Evolutionary conservation across 2,888 invertebrate genomes (phyloP).

Genomic region (Aporophyla lueneburgensis): DNA sequence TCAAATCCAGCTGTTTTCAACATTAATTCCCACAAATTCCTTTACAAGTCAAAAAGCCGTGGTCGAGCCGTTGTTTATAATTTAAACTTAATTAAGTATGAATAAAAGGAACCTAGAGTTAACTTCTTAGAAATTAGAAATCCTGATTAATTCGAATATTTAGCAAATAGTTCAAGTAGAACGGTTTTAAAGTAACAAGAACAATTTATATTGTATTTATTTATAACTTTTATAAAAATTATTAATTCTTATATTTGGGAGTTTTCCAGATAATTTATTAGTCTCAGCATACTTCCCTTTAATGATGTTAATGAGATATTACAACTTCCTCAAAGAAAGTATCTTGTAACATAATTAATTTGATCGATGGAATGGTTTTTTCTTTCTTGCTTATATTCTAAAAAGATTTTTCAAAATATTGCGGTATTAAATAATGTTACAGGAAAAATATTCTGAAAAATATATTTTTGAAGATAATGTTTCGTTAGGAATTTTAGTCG

Average conservation of each 20-base stretch:
- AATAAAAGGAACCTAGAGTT: conserved; percentile 30
- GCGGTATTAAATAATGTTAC: conserved; percentile 17
- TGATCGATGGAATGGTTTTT: conserved; percentile 65
- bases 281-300: conserved; percentile 39
- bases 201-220: conserved; percentile 22
- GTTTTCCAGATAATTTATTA: conserved; percentile 34
- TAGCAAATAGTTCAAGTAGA: conserved; percentile 44
- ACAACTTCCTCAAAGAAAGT: conserved; percentile 62
- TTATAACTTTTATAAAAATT: conserved; percentile 12
- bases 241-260: conserved; percentile 12
- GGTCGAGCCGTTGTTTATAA: conserved; percentile 34
- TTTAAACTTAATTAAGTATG: conserved; percentile 33
- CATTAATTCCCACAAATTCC: conserved; percentile 4
- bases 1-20: conserved; percentile 9
- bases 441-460: conserved; percentile 22
- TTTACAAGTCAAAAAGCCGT: conserved; percentile 12
- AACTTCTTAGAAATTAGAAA: conserved; percentile 17
- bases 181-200: conserved; percentile 26
- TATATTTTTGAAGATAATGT: conserved; percentile 12
- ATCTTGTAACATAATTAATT: conserved; percentile 67
- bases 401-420: conserved; percentile 44
- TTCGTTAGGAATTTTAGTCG: conserved; percentile 3
- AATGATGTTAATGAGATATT: conserved; percentile 61
- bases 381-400: conserved; percentile 33
- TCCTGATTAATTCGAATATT: conserved; percentile 40